Evolutionary conservation across 1,140 invertebrate species (phyloP).

Genomic region (Teleopsis dalmanni): DNA sequence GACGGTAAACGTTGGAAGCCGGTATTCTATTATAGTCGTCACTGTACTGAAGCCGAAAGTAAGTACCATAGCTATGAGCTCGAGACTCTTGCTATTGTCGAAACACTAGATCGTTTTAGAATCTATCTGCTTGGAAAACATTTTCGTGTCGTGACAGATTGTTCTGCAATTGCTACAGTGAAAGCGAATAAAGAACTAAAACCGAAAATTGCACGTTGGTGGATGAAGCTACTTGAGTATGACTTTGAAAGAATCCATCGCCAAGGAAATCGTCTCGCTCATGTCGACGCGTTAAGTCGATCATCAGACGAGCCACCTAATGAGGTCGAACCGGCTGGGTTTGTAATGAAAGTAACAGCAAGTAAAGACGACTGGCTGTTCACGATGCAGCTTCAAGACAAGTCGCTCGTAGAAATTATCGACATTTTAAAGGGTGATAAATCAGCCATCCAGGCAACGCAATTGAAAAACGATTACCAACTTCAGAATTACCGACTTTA

Average conservation of each 20-base stretch:
- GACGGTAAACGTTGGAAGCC: slow-evolving; percentile 6
- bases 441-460: too few relatives aligned
- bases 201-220: neutral
- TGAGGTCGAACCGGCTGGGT: too few relatives aligned
- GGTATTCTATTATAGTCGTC: slow-evolving; percentile 14
- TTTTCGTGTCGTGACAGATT: slow-evolving; percentile 40
- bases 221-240: neutral
- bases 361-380: too few relatives aligned
- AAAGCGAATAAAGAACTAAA: slow-evolving; percentile 21
- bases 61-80: slow-evolving; percentile 34
- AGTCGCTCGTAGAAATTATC: too few relatives aligned
- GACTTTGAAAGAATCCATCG: neutral
- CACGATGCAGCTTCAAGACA: too few relatives aligned
- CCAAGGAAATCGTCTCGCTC: neutral
- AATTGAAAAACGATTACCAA: too few relatives aligned
- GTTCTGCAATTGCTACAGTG: slow-evolving; percentile 29
- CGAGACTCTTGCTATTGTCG: slow-evolving; percentile 6
- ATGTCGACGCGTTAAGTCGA: slow-evolving; percentile 3
- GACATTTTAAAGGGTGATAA: too few relatives aligned
- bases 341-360: too few relatives aligned
- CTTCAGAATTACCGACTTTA: slow-evolving; percentile 6
- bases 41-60: slow-evolving; percentile 16
- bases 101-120: slow-evolving; percentile 12
- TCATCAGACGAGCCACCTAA: neutral
- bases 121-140: slow-evolving; percentile 39